Conservation (phyloP, 2,888 invertebrate species). For the Drosophila algonquin region DNA sequence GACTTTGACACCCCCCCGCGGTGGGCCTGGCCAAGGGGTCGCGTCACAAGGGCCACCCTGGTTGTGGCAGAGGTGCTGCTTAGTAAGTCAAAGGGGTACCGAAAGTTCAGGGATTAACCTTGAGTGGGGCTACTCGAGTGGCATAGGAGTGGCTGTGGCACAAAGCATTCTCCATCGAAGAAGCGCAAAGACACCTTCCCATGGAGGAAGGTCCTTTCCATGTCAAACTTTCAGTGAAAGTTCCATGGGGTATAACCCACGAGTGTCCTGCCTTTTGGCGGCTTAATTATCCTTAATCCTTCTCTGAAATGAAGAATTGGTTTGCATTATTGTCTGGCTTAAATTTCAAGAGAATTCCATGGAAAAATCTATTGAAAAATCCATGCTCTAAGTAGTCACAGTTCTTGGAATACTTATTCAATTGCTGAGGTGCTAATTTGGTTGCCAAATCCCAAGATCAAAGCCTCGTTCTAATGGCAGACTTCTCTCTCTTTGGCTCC, state of each 20-base stretch:
- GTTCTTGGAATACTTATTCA: neutral
- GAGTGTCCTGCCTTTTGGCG: too few relatives aligned
- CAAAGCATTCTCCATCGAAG: too few relatives aligned
- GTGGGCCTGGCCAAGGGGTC: conserved; percentile 13
- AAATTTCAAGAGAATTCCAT: neutral
- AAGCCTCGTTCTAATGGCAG: conserved; percentile 3
- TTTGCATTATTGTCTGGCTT: neutral
- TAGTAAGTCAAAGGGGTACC: conserved; percentile 10
- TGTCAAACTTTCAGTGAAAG: too few relatives aligned
- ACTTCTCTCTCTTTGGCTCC: neutral
- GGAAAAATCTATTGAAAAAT: too few relatives aligned
- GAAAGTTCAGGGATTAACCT: conserved; percentile 12
- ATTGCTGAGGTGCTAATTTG: conserved; percentile 32
- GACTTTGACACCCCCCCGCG: conserved; percentile 19
- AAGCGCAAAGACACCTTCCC: too few relatives aligned
- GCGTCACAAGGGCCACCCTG: too few relatives aligned
- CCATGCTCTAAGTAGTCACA: too few relatives aligned
- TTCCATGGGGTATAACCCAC: too few relatives aligned
- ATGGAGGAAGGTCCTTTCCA: too few relatives aligned
- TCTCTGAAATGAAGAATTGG: neutral
- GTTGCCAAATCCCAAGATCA: conserved; percentile 25
- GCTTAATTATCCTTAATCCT: too few relatives aligned
- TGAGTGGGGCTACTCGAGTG: neutral
- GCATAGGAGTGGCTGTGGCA: neutral
- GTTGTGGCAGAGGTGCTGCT: neutral